Evolutionary conservation across 2,113 vertebrate species (phyloP).

Genomic region (Prolemur simus): DNA sequence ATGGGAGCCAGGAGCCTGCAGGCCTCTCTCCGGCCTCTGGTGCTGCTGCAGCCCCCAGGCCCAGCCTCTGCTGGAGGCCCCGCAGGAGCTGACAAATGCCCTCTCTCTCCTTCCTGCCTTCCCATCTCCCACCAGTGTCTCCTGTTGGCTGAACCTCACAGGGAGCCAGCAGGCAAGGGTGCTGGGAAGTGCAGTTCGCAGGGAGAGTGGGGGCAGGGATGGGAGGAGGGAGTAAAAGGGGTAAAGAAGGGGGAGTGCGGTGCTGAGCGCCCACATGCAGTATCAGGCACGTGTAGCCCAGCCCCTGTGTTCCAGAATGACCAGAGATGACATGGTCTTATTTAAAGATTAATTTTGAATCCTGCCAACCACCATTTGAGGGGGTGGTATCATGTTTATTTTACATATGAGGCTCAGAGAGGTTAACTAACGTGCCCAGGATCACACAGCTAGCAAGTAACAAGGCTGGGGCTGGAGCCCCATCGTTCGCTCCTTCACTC

Average conservation of each 20-base stretch:
- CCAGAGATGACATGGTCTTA: not conserved
- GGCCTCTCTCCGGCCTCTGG: not conserved
- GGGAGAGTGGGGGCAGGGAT: not conserved
- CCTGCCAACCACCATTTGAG: not conserved
- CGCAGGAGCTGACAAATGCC: not conserved
- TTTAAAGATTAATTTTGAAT: not conserved
- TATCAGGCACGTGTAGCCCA: not conserved
- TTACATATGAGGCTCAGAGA: not conserved
- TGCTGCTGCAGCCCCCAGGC: not conserved
- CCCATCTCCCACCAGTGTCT: not conserved
- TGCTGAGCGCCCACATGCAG: fast-evolving
- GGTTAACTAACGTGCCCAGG: not conserved
- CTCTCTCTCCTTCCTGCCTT: not conserved
- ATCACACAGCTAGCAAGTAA: not conserved
- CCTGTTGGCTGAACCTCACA: not conserved
- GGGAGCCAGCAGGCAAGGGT: not conserved
- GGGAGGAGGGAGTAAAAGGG: too few species aligned
- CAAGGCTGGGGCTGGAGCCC: not conserved
- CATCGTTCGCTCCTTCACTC: not conserved
- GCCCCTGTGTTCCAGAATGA: not conserved
- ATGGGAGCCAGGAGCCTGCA: not conserved
- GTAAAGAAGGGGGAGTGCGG: not conserved
- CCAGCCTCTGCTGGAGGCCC: not conserved
- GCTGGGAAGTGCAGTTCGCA: constrained; percentile 55
- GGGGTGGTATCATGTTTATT: not conserved